Conservation (phyloP, 2,797 vertebrate genomes). For the Cyprinodon diabolis region DNA sequence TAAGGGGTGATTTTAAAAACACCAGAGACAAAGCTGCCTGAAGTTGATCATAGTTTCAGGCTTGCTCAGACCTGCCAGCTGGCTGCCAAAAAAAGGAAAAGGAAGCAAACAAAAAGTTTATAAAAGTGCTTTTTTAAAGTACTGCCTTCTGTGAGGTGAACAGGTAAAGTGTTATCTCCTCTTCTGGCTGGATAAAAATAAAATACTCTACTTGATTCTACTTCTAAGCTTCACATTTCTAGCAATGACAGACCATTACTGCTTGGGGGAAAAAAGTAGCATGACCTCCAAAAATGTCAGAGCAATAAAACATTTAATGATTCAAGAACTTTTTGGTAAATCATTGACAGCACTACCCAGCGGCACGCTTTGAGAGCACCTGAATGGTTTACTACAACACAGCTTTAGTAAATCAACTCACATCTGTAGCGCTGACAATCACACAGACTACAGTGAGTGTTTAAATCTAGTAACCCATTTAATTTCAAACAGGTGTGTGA, state of each 20-base stretch:
- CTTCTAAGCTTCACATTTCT: background rate
- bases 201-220: background rate
- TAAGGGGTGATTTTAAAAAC: slow-evolving; percentile 30
- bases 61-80: slow-evolving; percentile 53
- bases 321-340: slow-evolving; percentile 15
- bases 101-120: slow-evolving; percentile 12
- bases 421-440: background rate
- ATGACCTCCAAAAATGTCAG: slow-evolving; percentile 4
- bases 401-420: background rate
- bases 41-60: slow-evolving; percentile 32
- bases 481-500: background rate
- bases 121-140: background rate
- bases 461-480: background rate
- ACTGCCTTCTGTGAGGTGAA: slow-evolving; percentile 32
- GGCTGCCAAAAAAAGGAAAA: slow-evolving; percentile 7
- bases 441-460: background rate
- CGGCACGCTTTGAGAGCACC: background rate
- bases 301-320: slow-evolving; percentile 18
- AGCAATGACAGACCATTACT: background rate
- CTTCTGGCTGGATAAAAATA: slow-evolving; percentile 1
- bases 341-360: slow-evolving; percentile 8
- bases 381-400: background rate
- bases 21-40: slow-evolving; percentile 16
- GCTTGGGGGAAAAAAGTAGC: background rate
- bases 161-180: slow-evolving; percentile 9